Conservation (phyloP, 2,113 vertebrate genomes). For the Synodontis membranacea region DNA sequence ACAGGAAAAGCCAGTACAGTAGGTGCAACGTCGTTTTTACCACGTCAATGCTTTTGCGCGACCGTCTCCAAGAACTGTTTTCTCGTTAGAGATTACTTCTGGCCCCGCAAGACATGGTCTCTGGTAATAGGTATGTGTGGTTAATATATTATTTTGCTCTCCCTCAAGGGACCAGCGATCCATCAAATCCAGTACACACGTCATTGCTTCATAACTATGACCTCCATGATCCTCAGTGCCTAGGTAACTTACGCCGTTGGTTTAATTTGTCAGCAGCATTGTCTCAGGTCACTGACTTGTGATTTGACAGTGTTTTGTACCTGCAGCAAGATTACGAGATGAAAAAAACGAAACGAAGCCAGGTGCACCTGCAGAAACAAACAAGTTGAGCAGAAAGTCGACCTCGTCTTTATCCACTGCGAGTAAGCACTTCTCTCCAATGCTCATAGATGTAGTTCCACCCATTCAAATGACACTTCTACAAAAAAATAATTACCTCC, state of each 20-base stretch:
- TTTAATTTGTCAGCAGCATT: neutral
- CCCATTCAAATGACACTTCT: neutral
- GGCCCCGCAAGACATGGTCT: neutral
- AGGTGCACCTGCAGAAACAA: neutral
- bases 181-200: neutral
- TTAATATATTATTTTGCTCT: slow-evolving; percentile 6
- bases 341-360: neutral
- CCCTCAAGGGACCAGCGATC: slow-evolving; percentile 1
- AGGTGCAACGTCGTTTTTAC: neutral
- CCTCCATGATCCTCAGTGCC: slow-evolving; percentile 3
- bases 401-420: neutral
- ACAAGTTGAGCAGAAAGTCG: neutral
- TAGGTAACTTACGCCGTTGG: neutral
- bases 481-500: neutral
- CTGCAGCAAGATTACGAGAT: neutral
- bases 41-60: neutral
- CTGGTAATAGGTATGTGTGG: slow-evolving; percentile 7
- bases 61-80: neutral
- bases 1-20: neutral
- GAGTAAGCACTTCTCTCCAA: neutral
- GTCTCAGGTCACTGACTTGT: neutral
- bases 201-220: slow-evolving; percentile 22
- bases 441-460: neutral
- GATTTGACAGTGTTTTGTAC: neutral
- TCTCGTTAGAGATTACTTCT: neutral